A percentile compares a stretch with the other conserved stretches of the same genome.
Evolutionary conservation across 2,888 invertebrate genomes (phyloP).

Genomic region (Tethea ocularis): DNA sequence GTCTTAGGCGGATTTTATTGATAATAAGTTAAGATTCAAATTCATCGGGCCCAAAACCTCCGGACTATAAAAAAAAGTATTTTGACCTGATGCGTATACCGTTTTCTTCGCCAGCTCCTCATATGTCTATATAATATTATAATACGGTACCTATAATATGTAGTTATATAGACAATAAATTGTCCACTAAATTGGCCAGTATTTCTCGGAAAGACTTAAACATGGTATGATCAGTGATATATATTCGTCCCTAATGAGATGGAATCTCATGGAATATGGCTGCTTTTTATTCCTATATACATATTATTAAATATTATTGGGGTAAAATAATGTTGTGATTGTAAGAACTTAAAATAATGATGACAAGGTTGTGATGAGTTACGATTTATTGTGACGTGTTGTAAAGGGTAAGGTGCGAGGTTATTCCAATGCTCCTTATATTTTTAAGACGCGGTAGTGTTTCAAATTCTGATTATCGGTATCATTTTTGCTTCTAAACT

Average conservation of each 20-base stretch:
- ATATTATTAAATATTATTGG: constrained; percentile 14
- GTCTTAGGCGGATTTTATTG: no score
- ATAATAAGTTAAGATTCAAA: no score
- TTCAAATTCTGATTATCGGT: background rate
- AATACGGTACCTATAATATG: constrained; percentile 10
- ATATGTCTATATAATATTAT: background rate
- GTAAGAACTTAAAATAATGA: background rate
- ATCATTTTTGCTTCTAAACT: background rate
- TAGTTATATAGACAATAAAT: constrained; percentile 35
- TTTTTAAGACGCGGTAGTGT: background rate
- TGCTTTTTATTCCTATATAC: constrained; percentile 22
- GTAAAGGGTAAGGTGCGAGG: background rate
- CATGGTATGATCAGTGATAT: constrained; percentile 31
- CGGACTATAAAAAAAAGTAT: no score
- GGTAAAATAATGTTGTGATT: constrained; percentile 22
- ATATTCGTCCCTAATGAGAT: constrained; percentile 45
- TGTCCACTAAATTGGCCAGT: constrained; percentile 59
- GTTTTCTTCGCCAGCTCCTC: no score
- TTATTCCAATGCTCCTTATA: background rate
- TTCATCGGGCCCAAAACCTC: no score
- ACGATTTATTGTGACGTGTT: background rate
- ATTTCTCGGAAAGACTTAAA: constrained; percentile 46
- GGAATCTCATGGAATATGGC: constrained; percentile 40
- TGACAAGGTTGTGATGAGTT: constrained; percentile 6
- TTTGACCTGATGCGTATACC: no score